Evolutionary conservation across 2,888 invertebrate genomes (phyloP).

Genomic region (Dynastes hyllus): DNA sequence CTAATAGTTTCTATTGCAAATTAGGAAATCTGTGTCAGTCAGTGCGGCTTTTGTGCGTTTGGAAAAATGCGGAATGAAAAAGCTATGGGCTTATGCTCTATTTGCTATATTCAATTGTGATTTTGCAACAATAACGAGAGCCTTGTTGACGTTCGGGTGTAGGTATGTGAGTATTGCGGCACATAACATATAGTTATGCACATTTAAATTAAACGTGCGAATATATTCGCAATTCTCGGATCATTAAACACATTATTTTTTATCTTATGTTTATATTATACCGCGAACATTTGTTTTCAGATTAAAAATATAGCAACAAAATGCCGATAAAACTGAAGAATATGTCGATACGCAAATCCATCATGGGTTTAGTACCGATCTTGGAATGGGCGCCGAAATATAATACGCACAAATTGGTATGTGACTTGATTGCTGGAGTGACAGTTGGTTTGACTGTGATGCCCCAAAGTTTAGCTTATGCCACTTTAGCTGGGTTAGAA

Average conservation of each 20-base stretch:
- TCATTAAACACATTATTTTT: not conserved
- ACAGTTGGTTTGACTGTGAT: constrained; percentile 95
- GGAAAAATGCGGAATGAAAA: constrained; percentile 14
- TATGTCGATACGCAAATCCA: constrained; percentile 22
- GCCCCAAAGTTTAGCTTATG: constrained; percentile 95
- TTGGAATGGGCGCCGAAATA: constrained; percentile 85
- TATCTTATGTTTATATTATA: not conserved
- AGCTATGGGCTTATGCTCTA: constrained; percentile 11
- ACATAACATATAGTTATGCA: not conserved
- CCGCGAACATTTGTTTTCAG: not conserved
- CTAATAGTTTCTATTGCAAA: not conserved
- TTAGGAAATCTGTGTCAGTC: constrained; percentile 20
- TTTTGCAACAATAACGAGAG: constrained; percentile 2
- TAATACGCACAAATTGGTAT: constrained; percentile 82
- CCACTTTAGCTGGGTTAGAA: constrained; percentile 89
- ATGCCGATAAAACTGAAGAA: constrained; percentile 29
- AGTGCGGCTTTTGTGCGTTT: constrained; percentile 5
- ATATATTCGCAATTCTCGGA: not conserved
- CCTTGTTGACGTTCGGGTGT: not conserved
- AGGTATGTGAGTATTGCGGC: not conserved
- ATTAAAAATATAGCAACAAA: not conserved
- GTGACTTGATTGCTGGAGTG: constrained; percentile 93
- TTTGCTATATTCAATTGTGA: constrained; percentile 16
- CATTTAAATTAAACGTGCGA: not conserved
- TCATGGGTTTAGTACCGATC: constrained; percentile 66